These are phyloP conservation scores for Lepidocyrtoides sp. DNA, from an alignment of 2,888 invertebrate genomes.

Conservation along the genomic window DNA sequence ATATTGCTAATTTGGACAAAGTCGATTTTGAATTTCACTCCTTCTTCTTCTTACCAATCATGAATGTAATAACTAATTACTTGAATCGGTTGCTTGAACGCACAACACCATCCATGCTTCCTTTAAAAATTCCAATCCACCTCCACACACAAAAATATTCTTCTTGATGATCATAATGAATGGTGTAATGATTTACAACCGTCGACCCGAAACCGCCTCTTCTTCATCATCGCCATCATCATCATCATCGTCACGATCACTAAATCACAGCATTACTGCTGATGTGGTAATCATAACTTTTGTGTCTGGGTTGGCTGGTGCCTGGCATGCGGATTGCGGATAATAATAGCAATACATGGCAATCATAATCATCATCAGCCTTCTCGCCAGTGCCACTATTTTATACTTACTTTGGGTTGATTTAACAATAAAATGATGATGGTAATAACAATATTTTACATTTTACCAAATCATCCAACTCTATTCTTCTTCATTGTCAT, in stretches of 20 bases:
- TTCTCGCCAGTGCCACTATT: background rate
- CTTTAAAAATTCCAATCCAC: background rate
- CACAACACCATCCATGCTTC: background rate
- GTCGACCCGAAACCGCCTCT: constrained; percentile 64
- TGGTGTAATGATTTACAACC: too few species aligned
- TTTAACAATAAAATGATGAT: constrained; percentile 21
- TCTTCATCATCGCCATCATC: background rate
- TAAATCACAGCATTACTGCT: background rate
- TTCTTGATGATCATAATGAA: too few species aligned
- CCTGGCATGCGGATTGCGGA: constrained; percentile 54
- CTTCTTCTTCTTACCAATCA: background rate
- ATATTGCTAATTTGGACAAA: constrained; percentile 29
- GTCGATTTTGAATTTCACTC: background rate
- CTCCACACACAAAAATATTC: background rate
- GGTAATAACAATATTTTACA: constrained; percentile 30
- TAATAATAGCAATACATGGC: constrained; percentile 35
- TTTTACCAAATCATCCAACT: constrained; percentile 19
- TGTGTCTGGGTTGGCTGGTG: constrained; percentile 35
- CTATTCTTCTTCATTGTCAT: background rate
- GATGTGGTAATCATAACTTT: constrained; percentile 52
- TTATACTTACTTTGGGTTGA: constrained; percentile 11
- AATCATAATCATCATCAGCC: background rate
- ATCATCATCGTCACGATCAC: background rate
- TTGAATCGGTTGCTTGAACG: too few species aligned
- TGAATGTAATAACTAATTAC: too few species aligned